Evolutionary conservation across 2,113 vertebrate genomes (phyloP).

Genomic region (Pyxicephalus adspersus): DNA sequence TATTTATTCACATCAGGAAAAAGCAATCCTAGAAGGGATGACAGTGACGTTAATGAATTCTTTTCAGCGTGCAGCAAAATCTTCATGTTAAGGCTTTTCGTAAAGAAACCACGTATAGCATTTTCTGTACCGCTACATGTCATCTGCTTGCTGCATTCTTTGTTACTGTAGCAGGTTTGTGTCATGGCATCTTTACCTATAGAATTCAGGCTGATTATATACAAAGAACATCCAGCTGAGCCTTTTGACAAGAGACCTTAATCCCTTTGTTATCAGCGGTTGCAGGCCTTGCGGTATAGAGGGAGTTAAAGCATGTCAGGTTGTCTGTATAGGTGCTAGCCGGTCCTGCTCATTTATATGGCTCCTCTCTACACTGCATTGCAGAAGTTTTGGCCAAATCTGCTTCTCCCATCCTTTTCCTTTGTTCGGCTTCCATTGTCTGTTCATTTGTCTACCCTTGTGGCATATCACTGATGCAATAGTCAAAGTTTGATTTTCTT

Average conservation of each 20-base stretch:
- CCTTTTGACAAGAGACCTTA: conserved; percentile 3
- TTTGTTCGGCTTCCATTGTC: conserved; percentile 5
- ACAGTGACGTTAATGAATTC: no score
- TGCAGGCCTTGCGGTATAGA: neutral
- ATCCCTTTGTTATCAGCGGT: conserved; percentile 40
- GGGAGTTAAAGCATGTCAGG: neutral
- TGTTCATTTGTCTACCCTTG: neutral
- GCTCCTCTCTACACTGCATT: conserved; percentile 27
- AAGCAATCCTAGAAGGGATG: no score
- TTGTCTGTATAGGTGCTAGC: neutral
- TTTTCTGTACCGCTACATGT: no score
- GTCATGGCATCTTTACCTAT: neutral
- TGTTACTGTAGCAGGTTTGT: neutral
- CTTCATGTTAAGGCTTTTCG: no score
- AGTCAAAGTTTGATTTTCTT: no score
- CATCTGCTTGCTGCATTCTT: no score
- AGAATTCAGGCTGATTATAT: neutral
- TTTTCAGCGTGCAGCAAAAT: no score
- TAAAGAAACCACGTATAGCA: no score
- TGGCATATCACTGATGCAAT: no score
- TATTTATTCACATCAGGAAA: no score
- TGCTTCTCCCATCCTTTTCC: conserved; percentile 8
- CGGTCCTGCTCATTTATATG: conserved; percentile 12
- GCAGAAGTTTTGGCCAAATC: conserved; percentile 33
- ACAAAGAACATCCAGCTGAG: conserved; percentile 24